These are phyloP conservation scores for Datnioides undecimradiatus DNA, from an alignment of 2,113 vertebrate genomes.

Conservation along the genomic window DNA sequence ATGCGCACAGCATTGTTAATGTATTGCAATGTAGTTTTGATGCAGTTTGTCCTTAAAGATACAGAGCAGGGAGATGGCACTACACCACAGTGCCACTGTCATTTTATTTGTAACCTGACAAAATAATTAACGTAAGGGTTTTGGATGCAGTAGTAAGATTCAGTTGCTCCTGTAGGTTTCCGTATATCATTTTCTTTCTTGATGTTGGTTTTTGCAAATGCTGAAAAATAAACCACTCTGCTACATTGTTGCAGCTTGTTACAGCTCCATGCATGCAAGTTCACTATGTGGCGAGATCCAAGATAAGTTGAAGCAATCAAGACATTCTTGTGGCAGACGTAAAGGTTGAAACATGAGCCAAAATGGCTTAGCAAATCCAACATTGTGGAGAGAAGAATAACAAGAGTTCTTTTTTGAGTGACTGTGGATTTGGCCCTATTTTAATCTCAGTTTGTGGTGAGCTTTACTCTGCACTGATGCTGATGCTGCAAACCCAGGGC, in stretches of 20 bases:
- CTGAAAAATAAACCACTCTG: neutral
- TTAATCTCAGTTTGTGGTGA: neutral
- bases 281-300: neutral
- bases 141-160: neutral
- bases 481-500: conserved; percentile 32
- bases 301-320: neutral
- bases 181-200: too few relatives aligned
- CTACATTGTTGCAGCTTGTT: neutral
- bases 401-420: neutral
- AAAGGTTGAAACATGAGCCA: neutral
- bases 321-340: neutral
- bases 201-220: neutral
- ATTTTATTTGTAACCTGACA: neutral
- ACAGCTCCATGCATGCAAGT: neutral
- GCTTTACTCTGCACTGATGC: neutral
- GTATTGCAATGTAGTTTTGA: too few relatives aligned
- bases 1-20: too few relatives aligned
- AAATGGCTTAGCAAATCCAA: neutral
- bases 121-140: neutral
- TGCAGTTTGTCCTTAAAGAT: too few relatives aligned
- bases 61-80: too few relatives aligned
- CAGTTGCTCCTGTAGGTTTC: neutral
- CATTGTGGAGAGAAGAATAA: neutral
- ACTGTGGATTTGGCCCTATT: conserved; percentile 6
- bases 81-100: too few relatives aligned